Evolutionary conservation across 2,888 invertebrate species (phyloP), one percentile per base, ranked within the genome.

Genomic region (Hemistola chrysoprasaria): DNA sequence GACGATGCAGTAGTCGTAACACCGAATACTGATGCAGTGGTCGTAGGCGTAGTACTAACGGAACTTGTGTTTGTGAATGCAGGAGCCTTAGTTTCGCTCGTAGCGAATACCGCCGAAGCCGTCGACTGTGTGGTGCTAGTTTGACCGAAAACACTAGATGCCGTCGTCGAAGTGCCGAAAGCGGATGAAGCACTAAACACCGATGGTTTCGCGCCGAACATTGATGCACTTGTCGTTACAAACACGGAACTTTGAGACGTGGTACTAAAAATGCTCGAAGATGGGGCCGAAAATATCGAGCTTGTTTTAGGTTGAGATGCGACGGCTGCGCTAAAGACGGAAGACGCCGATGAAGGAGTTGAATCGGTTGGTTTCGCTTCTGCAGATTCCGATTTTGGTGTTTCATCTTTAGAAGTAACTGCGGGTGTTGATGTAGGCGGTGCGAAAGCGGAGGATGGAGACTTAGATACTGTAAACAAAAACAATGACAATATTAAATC

Each of bases 281-380:
- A 47, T 24, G 47, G 40, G 40, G 67, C 48, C 22, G 50, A 42
- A 7, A 63, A 46, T 39, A 54, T 42, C 37, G 54, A 51, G 21
- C 46, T 42, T 4, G 59, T 42, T 31, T 50, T 56, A 21, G 64
- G 40, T 44, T 60, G 62, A 10, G 70, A 56, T 3, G 61, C 59
- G 8, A 63, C 56, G 8, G 70, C 64, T 9, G 67, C 56, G 24
- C 72, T 71, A 38, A 82, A 82, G 39, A 82, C 50, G 24, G 74
- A 69, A 1, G 78, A 58, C 0, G 70, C 53, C 1, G 61, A 53
- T 26, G 57, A 33, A 22, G 57, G 44, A 36, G 52, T 36, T n/a
- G 60, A 25, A 31, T 59, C 55, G 4, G 49, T 43, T 29, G 49
- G 28, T 40, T 49, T 50, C 4, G 16, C 16, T 16, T 16, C 22